Conservation (phyloP, 1,140 invertebrate genomes). For the Zaprionus africanus region DNA sequence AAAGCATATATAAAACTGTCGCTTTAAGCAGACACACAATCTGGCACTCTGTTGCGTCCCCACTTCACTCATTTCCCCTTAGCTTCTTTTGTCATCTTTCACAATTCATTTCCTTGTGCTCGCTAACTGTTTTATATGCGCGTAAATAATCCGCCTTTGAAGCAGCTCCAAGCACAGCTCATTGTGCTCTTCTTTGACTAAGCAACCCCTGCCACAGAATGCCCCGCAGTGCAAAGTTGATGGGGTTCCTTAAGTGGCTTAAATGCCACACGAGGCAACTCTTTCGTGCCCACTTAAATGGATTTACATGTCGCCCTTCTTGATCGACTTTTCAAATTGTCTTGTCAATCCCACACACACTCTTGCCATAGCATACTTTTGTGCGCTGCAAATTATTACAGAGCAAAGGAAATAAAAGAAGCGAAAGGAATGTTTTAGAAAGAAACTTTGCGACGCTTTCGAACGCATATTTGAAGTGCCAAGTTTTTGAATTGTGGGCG, state of each 20-base stretch:
- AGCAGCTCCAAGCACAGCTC: constrained; percentile 28
- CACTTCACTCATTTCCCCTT: neutral
- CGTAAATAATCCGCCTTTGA: constrained; percentile 46
- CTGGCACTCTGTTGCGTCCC: constrained; percentile 19
- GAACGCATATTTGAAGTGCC: constrained; percentile 79
- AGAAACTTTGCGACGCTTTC: constrained; percentile 28
- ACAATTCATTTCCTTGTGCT: constrained; percentile 47
- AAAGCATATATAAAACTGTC: constrained; percentile 32
- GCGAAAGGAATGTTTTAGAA: neutral
- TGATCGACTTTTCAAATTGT: constrained; percentile 68
- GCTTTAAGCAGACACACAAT: constrained; percentile 4
- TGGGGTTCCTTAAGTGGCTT: constrained; percentile 42
- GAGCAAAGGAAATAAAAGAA: neutral
- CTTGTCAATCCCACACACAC: constrained; percentile 35
- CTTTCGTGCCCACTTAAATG: constrained; percentile 48
- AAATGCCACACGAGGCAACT: constrained; percentile 36
- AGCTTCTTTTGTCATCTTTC: constrained; percentile 20
- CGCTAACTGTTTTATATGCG: constrained; percentile 54
- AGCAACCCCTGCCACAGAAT: neutral
- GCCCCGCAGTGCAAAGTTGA: neutral
- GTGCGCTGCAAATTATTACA: constrained; percentile 35
- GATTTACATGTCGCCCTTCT: constrained; percentile 42
- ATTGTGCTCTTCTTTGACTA: constrained; percentile 31
- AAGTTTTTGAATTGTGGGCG: constrained; percentile 58
- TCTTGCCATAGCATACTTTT: constrained; percentile 53